These are phyloP conservation scores for Vulpes ferrilata DNA, from an alignment of 2,113 vertebrate species.

Conservation along the genomic window DNA sequence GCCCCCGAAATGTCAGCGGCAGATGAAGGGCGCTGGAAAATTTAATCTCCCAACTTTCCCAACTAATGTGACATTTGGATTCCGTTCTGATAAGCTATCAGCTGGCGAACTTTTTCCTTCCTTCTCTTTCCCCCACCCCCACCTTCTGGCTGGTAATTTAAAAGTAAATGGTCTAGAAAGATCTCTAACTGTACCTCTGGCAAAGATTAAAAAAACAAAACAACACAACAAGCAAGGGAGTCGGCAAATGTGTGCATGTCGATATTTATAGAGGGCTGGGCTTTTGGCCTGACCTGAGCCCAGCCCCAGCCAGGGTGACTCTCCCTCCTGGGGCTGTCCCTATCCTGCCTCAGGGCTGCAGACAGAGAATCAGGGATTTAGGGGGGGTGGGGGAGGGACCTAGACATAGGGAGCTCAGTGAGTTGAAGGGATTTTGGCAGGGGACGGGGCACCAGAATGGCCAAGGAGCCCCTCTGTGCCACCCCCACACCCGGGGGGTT, in stretches of 20 bases:
- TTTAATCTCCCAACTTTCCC: conserved; percentile 91
- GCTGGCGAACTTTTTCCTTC: conserved; percentile 85
- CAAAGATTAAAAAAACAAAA: conserved; percentile 87
- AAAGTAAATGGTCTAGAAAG: conserved; percentile 92
- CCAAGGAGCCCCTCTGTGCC: neutral
- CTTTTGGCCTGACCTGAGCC: neutral
- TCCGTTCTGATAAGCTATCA: conserved; percentile 90
- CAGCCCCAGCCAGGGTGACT: neutral
- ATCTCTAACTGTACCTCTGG: conserved; percentile 91
- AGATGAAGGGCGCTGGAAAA: conserved; percentile 90
- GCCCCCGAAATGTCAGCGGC: conserved; percentile 90
- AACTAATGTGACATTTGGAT: conserved; percentile 92
- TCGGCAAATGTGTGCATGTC: conserved; percentile 42
- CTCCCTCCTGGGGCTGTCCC: neutral
- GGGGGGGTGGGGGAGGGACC: neutral
- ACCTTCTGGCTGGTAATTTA: conserved; percentile 91
- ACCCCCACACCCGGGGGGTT: neutral
- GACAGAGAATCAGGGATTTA: neutral
- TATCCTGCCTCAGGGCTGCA: neutral
- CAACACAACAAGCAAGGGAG: conserved; percentile 71
- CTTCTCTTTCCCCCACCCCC: conserved; percentile 79
- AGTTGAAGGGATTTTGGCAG: neutral
- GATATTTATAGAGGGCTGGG: neutral
- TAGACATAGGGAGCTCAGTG: neutral
- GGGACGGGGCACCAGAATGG: neutral